Evolutionary conservation across 2,797 vertebrate genomes (phyloP), one percentile per base, ranked within the genome.

Genomic region (Varecia variegata): DNA sequence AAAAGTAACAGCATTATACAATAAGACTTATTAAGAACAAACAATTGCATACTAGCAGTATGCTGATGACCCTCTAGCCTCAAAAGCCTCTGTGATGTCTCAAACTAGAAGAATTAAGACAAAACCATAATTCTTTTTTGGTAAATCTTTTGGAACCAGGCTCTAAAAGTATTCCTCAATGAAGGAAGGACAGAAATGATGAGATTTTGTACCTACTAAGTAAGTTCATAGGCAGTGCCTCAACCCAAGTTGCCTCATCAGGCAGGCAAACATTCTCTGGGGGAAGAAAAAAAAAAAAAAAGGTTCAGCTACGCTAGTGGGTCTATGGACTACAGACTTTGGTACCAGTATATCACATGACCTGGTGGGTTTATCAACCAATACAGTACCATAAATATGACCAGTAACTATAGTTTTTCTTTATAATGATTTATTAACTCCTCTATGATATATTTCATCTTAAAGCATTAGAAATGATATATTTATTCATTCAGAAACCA

Each of bases 1-100:
- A 97, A 97, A 96, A 95, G n/a, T 45, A 95, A 93, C 4, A 88
- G 89, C 62, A 93, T 90, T 81, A 84, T 12, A 85, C 15, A 96
- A 21, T 56, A 50, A 94, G 87, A 21, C 12, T 94, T 76, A 68
- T 20, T 58, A 62, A 87, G 58, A 89, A 88, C 32, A 84, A 82
- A 60, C 0, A 84, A 38, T 0, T 67, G 71, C 65, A 21, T 17
- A 35, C 56, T 45, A 71, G 12, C 5, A 38, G 8, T 38, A 85
- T 23, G 25, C 13, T 52, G 21, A 47, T 35, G 45, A 86, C 27
- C 82, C 5, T 56, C 27, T 68, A 62, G 67, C 23, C 52, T 88
- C 25, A 73, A 91, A 73, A 91, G 25, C 2, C 4, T 86, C 40
- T 74, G 45, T 79, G 71, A 65, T 67, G 30, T 47, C 43, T 95